Conservation (phyloP, 2,113 vertebrate genomes). For the Anseranas semipalmata region DNA sequence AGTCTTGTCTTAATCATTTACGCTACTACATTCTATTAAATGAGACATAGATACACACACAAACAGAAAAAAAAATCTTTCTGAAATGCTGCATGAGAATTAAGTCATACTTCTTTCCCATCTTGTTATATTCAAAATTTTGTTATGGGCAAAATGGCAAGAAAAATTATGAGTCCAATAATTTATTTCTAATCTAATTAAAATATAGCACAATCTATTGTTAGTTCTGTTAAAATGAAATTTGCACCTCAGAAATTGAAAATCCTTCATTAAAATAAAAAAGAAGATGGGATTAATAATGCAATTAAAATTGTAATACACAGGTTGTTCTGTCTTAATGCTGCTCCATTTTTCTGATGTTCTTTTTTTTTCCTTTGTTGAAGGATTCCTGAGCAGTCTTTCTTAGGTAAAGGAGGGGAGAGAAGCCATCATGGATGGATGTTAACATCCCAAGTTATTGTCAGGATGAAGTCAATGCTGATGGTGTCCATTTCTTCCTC, state of each 20-base stretch:
- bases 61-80: background rate
- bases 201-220: background rate
- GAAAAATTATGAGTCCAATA: background rate
- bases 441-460: background rate
- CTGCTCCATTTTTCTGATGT: background rate
- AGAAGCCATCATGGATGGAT: background rate
- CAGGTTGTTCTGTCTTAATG: accelerated
- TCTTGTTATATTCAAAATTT: background rate
- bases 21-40: background rate
- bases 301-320: background rate
- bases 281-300: background rate
- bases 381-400: background rate
- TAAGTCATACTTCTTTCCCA: background rate
- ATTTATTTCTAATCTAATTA: background rate
- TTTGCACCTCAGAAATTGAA: background rate
- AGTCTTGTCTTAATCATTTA: background rate
- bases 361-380: background rate
- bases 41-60: background rate
- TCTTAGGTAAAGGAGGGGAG: background rate
- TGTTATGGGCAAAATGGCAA: background rate
- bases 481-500: background rate
- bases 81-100: background rate
- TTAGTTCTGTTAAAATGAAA: background rate
- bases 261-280: background rate
- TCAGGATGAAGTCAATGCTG: accelerated